These are phyloP conservation scores for Tiphia femorata DNA, from an alignment of 2,888 invertebrate species.

Conservation along the genomic window DNA sequence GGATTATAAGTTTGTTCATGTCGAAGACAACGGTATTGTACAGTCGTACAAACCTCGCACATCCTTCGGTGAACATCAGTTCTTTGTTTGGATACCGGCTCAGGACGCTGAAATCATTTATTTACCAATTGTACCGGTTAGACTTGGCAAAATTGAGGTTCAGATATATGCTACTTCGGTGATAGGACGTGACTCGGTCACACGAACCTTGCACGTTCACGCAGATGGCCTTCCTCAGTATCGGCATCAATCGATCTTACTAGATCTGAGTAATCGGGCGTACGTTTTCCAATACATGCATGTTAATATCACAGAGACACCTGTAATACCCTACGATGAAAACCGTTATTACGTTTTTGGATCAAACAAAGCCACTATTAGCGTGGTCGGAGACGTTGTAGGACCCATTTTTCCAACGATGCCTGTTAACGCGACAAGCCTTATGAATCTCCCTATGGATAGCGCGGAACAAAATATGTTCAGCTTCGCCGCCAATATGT, in stretches of 20 bases:
- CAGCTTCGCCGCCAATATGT: constrained; percentile 95
- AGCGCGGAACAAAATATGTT: constrained; percentile 96
- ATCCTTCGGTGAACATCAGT: constrained; percentile 94
- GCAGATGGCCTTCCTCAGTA: constrained; percentile 93
- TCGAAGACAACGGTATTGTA: constrained; percentile 87
- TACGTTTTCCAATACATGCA: constrained; percentile 96
- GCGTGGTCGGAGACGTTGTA: constrained; percentile 90
- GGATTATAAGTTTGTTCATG: constrained; percentile 92
- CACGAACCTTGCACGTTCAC: constrained; percentile 79
- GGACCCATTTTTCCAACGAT: constrained; percentile 94
- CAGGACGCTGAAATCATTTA: constrained; percentile 88
- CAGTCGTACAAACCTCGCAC: constrained; percentile 91
- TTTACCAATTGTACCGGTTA: constrained; percentile 89
- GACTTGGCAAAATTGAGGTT: constrained; percentile 81
- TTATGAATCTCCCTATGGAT: constrained; percentile 87
- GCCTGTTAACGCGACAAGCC: constrained; percentile 89
- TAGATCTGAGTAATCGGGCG: constrained; percentile 93
- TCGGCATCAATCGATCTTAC: constrained; percentile 90
- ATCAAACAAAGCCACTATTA: constrained; percentile 87
- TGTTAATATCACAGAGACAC: constrained; percentile 93
- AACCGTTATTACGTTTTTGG: constrained; percentile 95
- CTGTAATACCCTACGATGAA: constrained; percentile 91
- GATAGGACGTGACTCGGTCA: constrained; percentile 80
- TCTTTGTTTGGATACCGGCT: constrained; percentile 87
- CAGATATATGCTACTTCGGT: constrained; percentile 83